phyloP scores from a whole-genome alignment of 2,797 vertebrate species.

The Macroramphosus scolopax region DNA sequence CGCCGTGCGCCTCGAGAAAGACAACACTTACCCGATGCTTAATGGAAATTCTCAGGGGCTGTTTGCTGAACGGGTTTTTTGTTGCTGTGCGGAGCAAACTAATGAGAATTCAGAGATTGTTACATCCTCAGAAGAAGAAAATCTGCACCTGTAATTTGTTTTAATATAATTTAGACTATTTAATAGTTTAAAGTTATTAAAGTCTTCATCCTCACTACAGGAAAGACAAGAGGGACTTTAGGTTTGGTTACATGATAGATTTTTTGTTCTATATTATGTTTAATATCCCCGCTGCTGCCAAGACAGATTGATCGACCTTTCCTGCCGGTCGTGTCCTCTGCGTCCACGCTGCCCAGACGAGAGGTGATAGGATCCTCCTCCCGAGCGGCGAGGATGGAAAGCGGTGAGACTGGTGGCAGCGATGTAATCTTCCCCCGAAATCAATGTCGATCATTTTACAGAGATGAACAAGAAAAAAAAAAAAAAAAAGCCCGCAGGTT shows the following conservation, averaged over 20 bases:
- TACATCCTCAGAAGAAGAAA: too few relatives aligned
- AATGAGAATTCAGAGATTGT: constrained; percentile 14
- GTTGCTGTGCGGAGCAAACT: too few relatives aligned
- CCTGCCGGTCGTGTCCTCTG: constrained; percentile 9
- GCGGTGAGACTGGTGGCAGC: constrained; percentile 25
- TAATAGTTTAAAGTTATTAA: too few relatives aligned
- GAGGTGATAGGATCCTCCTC: constrained; percentile 48
- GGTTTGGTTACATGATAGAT: too few relatives aligned
- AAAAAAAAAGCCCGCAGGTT: constrained; percentile 41
- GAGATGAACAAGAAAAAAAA: constrained; percentile 52
- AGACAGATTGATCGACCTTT: constrained; percentile 23
- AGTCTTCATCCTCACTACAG: too few relatives aligned
- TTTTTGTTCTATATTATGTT: too few relatives aligned
- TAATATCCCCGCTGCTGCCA: neutral
- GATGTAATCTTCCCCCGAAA: constrained; percentile 52
- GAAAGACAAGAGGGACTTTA: too few relatives aligned
- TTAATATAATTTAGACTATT: too few relatives aligned
- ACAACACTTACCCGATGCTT: too few relatives aligned
- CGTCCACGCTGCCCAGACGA: constrained; percentile 19
- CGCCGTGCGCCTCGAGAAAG: neutral
- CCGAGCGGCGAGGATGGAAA: constrained; percentile 10
- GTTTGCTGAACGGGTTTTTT: constrained; percentile 10
- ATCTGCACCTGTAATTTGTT: too few relatives aligned
- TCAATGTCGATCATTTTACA: constrained; percentile 41
- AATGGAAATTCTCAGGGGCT: constrained; percentile 33